Evolutionary conservation across 2,888 invertebrate species (phyloP), one percentile per base, ranked within the genome.

Genomic region (Cyrtodaria siliqua): DNA sequence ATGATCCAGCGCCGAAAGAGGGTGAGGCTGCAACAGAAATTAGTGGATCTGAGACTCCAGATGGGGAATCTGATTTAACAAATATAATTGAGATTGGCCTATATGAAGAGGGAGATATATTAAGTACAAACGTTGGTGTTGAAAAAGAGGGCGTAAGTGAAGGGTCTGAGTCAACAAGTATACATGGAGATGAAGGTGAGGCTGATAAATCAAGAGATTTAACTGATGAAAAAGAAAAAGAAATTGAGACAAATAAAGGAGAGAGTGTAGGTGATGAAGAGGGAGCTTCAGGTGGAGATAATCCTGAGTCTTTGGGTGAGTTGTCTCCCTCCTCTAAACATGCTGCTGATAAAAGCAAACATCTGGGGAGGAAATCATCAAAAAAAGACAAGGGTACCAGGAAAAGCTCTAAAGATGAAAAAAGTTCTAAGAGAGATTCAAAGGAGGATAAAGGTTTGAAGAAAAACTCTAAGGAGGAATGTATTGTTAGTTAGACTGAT

Each of bases 381-480:
- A 52, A 52, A 20, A 24, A 52, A 23, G 20, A 20, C 6, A 33
- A 57, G 18, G n/a, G n/a, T n/a, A 53, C 14, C 9, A 53, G 29
- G 4, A 26, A 53, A 26, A 6, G 23, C 23, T 53, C 53, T 8
- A 53, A 53, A 53, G 53, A 53, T 8, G 29, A 53, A 53, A 29
- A 24, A 27, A 24, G 56, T 1, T 24, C 47, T 40, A 71, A 77
- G 50, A 71, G 52, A 40, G 33, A 57, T 23, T 55, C 70, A 23
- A 71, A 73, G 42, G 67, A 67, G 8, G 57, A 66, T 24, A 56
- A 56, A 6, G 56, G 44, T n/a, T 12, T 9, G 3, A 70, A 62
- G 59, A 70, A 27, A 47, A 44, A 56, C 18, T 62, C 70, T 18
- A 70, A 72, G 23, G 72, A 77, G 40, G 72, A 77, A 57, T 76